Percentiles rank a stretch among this genome's conserved stretches.
Conservation (phyloP, 2,797 vertebrate species). For the Pseudochirops corinnae region DNA sequence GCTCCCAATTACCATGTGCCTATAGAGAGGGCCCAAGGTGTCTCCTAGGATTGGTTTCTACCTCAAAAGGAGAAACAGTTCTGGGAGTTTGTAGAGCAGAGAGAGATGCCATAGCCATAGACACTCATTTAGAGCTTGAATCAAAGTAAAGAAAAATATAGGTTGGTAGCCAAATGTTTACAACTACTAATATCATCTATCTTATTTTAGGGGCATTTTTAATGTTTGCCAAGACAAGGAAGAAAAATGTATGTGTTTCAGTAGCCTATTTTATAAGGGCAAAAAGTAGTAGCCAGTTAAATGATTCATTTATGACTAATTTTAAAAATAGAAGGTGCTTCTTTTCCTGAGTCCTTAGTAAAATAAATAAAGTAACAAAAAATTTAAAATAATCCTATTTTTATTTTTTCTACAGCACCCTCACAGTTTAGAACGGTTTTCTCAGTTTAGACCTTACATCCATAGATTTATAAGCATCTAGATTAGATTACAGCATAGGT, state of each 20-base stretch:
- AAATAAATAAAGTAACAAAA: not conserved
- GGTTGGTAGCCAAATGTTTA: slow-evolving; percentile 4
- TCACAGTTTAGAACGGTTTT: slow-evolving; percentile 14
- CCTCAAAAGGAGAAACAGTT: not conserved
- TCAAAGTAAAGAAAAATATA: slow-evolving; percentile 23
- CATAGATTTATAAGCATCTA: slow-evolving; percentile 6
- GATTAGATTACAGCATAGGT: slow-evolving; percentile 2
- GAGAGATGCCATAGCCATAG: not conserved
- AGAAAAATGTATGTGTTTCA: slow-evolving; percentile 29
- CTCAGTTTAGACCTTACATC: slow-evolving; percentile 1
- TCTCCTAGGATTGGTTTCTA: not conserved
- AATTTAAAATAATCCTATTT: slow-evolving; percentile 35
- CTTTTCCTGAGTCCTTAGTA: slow-evolving; percentile 80
- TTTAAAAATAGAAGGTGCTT: slow-evolving; percentile 75
- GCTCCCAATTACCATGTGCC: not conserved
- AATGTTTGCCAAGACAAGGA: slow-evolving; percentile 46
- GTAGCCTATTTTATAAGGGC: slow-evolving; percentile 64
- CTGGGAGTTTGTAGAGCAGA: not conserved
- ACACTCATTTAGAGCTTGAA: not conserved
- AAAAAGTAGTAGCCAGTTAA: slow-evolving; percentile 76
- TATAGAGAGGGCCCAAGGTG: not conserved
- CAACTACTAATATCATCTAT: slow-evolving; percentile 27
- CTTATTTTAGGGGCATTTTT: not conserved
- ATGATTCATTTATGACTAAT: slow-evolving; percentile 57
- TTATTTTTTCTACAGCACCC: slow-evolving; percentile 45